These are phyloP conservation scores for Trididemnum clinides DNA, from an alignment of 23 tunicate species.

Conservation along the genomic window DNA sequence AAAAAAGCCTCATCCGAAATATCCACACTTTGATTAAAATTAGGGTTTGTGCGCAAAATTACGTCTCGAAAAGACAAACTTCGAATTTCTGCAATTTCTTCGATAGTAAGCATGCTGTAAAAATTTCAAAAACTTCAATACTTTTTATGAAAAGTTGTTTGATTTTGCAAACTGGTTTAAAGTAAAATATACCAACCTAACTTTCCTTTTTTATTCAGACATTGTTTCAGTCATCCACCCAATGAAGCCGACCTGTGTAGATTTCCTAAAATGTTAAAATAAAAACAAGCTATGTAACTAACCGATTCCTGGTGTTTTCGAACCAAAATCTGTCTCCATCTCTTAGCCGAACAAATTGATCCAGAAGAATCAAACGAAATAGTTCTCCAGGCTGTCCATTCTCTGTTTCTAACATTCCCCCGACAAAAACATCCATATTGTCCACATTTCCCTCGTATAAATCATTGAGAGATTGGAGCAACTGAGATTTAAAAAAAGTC, in stretches of 20 bases:
- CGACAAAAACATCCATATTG: conserved; percentile 70
- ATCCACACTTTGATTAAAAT: conserved; percentile 42
- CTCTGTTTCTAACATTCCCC: conserved; percentile 74
- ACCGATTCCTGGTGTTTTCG: conserved; percentile 70
- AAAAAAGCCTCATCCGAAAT: conserved; percentile 55
- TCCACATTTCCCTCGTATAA: conserved; percentile 36
- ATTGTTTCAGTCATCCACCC: too few relatives aligned
- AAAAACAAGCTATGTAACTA: background rate
- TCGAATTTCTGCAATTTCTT: background rate
- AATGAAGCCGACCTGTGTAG: too few relatives aligned
- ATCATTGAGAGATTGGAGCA: conserved; percentile 39
- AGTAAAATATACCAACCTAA: too few relatives aligned
- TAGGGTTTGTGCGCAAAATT: conserved; percentile 72
- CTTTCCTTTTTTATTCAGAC: too few relatives aligned
- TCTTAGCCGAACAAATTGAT: conserved; percentile 75
- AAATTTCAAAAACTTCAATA: too few relatives aligned
- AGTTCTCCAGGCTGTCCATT: conserved; percentile 62
- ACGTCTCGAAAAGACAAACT: conserved; percentile 62
- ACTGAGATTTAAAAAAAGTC: too few relatives aligned
- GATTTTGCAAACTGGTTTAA: too few relatives aligned
- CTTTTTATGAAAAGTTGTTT: too few relatives aligned
- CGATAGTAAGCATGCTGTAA: conserved; percentile 14
- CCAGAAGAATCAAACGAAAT: conserved; percentile 57
- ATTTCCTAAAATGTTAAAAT: too few relatives aligned
- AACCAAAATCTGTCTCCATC: conserved; percentile 93